A percentile compares a stretch with the other conserved stretches of the same genome.
Evolutionary conservation across 2,888 invertebrate species (phyloP).

Genomic region (Eupithecia insigniata): DNA sequence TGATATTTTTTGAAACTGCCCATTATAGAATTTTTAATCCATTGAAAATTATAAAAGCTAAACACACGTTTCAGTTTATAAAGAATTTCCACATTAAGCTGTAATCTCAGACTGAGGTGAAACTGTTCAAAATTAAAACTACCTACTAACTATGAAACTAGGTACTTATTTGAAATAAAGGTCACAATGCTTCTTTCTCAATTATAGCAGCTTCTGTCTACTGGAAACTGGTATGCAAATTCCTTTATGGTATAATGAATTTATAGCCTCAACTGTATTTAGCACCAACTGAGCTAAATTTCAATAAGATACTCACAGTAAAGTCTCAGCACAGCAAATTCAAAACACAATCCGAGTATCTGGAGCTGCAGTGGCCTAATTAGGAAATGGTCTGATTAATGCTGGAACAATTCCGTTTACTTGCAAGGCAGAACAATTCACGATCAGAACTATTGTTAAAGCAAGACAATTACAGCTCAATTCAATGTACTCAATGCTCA

Average conservation of each 20-base stretch:
- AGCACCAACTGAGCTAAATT: conserved; percentile 5
- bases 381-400: conserved; percentile 39
- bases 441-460: conserved; percentile 41
- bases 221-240: background rate
- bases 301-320: conserved; percentile 17
- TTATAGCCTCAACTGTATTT: background rate
- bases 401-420: conserved; percentile 34
- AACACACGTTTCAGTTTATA: background rate
- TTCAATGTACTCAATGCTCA: too few relatives aligned
- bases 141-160: too few relatives aligned
- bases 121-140: background rate
- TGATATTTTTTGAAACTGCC: conserved; percentile 15
- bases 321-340: conserved; percentile 5
- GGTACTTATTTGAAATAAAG: too few relatives aligned
- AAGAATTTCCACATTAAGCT: background rate
- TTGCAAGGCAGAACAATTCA: conserved; percentile 37
- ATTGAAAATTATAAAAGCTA: background rate
- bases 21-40: conserved; percentile 13
- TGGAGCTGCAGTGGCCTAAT: conserved; percentile 35
- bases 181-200: too few relatives aligned
- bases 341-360: conserved; percentile 19
- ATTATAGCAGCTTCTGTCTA: too few relatives aligned
- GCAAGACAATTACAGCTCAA: conserved; percentile 39
- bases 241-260: background rate
- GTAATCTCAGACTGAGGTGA: background rate